Evolutionary conservation across 1,140 invertebrate genomes (phyloP), one percentile per base, ranked within the genome.

Genomic region (Aphaenogaster rudis): DNA sequence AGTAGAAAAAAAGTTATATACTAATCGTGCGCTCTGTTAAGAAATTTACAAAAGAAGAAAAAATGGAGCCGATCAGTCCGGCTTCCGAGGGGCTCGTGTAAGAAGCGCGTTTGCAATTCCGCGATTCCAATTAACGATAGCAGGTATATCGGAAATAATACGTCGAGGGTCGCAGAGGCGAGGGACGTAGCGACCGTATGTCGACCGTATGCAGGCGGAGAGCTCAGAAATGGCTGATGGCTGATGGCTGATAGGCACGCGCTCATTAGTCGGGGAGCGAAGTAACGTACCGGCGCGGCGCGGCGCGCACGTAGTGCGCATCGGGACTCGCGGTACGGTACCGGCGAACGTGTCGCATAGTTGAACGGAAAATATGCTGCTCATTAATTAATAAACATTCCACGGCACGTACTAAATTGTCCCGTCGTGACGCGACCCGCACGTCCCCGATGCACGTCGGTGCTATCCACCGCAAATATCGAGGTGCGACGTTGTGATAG

Each of bases 341-440:
- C 9, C 13, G 17, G 42, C 59, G 61, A 39, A 52, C 36, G 42
- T 81, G 63, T 45, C 80, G 79, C 67, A 74, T 74, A 82, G 67
- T 82, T 61, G 80, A 33, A 36, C 69, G 54, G 69, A 84, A 84
- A 84, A 57, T 84, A 84, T 84, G 69, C 54, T 39, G 59, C 69
- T 87, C 77, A 76, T 88, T 86, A 86, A 89, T 88, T 89, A 88
- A 89, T 77, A 76, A 88, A 88, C 78, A 84, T 61, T 87, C 48
- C 63, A 3, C 54, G 39, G 28, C 80, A 61, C 80, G 80, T 84
- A 76, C 80, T 39, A 61, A 74, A 84, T 86, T 79, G 82, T 39
- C 15, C 74, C 61, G 69, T 36, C 64, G 79, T 39, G 33, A 48
- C 66, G 59, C 86, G n/a, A 39, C 45, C 48, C 61, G 13, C 17